These are phyloP conservation scores for Hemicordylus capensis DNA, from an alignment of 2,113 vertebrate genomes.

Conservation along the genomic window DNA sequence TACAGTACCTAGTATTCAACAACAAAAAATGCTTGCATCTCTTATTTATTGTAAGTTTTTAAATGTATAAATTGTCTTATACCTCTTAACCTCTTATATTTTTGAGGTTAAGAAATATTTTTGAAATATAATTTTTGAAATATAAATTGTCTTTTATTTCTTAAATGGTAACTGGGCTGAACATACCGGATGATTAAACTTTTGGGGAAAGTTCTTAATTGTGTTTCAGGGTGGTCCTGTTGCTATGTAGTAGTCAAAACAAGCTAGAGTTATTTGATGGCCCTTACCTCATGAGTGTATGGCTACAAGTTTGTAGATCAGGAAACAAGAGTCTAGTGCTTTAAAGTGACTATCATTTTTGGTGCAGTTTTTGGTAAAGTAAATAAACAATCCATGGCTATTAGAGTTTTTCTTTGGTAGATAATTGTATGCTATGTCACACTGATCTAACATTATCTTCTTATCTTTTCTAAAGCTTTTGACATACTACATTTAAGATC, in stretches of 20 bases:
- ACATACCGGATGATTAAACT: not conserved
- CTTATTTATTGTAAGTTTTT: conserved; percentile 99
- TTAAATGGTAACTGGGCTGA: not conserved
- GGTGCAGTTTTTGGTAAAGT: conserved; percentile 31
- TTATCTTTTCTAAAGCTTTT: conserved; percentile 61
- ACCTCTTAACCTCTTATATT: conserved; percentile 99
- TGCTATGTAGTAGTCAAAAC: not conserved
- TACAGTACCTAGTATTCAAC: conserved; percentile 93
- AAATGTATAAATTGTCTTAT: conserved; percentile 99
- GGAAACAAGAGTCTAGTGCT: not conserved
- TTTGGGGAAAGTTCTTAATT: not conserved
- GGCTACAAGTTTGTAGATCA: not conserved
- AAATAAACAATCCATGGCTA: conserved; percentile 18
- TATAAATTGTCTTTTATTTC: too few relatives aligned
- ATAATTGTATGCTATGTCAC: conserved; percentile 60
- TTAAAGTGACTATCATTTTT: not conserved
- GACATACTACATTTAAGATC: conserved; percentile 67
- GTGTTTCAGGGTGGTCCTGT: accelerated
- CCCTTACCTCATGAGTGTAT: not conserved
- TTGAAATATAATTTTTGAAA: too few relatives aligned
- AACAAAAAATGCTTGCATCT: conserved; percentile 98
- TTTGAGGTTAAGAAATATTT: too few relatives aligned
- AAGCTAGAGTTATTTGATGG: not conserved
- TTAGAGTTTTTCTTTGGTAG: conserved; percentile 28
- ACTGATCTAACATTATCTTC: conserved; percentile 58